Evolutionary conservation across 2,113 vertebrate genomes (phyloP).

Genomic region (Hippolais icterina): DNA sequence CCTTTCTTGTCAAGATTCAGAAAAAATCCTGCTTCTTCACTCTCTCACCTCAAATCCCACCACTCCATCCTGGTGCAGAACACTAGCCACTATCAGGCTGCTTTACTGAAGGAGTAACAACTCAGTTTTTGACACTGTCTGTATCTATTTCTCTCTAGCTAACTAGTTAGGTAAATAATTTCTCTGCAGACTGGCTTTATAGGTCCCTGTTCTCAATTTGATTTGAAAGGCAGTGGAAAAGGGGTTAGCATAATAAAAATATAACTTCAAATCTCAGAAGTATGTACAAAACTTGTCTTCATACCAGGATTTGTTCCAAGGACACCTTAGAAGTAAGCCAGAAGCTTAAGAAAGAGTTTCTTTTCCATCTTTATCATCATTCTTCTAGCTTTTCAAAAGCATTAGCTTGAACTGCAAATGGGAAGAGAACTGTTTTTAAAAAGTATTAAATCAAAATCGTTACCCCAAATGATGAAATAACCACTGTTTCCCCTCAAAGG

Average conservation of each 20-base stretch:
- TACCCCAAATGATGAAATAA: not conserved
- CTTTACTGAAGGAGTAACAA: not conserved
- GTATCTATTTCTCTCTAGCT: not conserved
- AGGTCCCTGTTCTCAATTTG: not conserved
- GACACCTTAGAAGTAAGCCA: not conserved
- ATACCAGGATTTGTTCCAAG: not conserved
- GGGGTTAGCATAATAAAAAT: not conserved
- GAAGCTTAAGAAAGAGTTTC: not conserved
- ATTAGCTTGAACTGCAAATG: not conserved
- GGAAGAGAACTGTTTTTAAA: not conserved
- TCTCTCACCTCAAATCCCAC: not conserved
- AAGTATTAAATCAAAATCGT: not conserved
- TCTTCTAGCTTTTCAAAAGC: not conserved
- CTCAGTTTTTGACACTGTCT: not conserved
- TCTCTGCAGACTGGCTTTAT: not conserved
- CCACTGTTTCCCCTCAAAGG: not conserved
- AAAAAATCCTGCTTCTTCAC: not conserved
- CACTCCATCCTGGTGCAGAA: not conserved
- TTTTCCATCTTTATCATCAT: not conserved
- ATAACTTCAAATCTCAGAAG: not conserved
- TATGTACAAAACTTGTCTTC: not conserved
- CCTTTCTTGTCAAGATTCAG: not conserved
- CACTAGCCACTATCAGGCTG: not conserved
- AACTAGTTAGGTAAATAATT: not conserved
- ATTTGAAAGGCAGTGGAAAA: not conserved